phyloP scores from a whole-genome alignment of 2,888 invertebrate species.

The Chrysolina americana region DNA sequence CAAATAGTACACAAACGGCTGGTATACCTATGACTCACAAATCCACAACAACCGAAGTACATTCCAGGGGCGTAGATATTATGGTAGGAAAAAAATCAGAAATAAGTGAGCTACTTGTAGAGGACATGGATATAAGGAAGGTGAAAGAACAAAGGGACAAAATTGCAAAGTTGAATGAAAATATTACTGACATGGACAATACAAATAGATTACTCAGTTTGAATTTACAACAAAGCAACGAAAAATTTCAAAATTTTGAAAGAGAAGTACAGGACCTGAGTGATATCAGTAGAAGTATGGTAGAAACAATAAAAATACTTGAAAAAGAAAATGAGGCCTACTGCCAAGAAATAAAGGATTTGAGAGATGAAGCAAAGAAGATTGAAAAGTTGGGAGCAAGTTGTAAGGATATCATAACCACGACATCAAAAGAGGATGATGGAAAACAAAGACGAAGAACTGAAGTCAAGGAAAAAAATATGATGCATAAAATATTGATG shows the following conservation, averaged over 20 bases:
- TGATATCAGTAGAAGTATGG: not conserved
- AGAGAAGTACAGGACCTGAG: not conserved
- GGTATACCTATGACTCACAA: too few relatives aligned
- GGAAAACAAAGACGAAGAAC: not conserved
- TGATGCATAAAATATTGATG: not conserved
- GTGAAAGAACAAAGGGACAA: too few relatives aligned
- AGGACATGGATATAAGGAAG: too few relatives aligned
- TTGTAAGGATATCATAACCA: not conserved
- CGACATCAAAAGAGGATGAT: not conserved
- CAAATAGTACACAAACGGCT: too few relatives aligned
- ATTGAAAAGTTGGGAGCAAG: not conserved
- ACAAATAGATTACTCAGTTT: conserved; percentile 2
- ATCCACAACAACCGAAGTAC: too few relatives aligned
- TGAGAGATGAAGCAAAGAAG: not conserved
- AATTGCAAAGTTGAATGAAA: conserved; percentile 1
- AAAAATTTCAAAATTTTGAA: conserved; percentile 1
- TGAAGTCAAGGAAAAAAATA: not conserved
- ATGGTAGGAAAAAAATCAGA: too few relatives aligned
- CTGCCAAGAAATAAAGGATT: not conserved
- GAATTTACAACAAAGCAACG: conserved; percentile 2
- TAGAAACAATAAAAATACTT: conserved; percentile 14
- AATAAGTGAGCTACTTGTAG: too few relatives aligned
- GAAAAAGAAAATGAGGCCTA: too few relatives aligned
- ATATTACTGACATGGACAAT: conserved; percentile 1
- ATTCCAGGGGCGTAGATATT: too few relatives aligned